Base-by-base conservation (phyloP, 2,797 vertebrate genomes). In the Parauchenoglanis ngamensis region DNA sequence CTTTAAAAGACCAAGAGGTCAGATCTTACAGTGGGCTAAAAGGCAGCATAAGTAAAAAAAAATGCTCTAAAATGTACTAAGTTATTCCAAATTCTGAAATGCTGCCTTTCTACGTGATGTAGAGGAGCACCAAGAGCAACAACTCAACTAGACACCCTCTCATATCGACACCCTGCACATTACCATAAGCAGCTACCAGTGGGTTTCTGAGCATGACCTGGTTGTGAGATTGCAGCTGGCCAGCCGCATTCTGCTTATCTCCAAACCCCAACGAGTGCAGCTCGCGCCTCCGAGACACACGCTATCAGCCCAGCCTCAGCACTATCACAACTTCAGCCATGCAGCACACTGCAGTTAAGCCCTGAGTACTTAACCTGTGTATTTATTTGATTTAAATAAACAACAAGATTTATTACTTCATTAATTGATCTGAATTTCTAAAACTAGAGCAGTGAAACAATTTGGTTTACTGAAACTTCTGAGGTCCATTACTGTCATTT, bases 171-270 rank as follows among this genome's bases (percentile, higher is more conserved):
- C 52, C 54, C 35, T 28, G 59, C 81, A 82, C 84, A 88, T 90
- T 89, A 85, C 61, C 67, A 86, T 88, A 70, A 57, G 68, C 19
- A 68, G 57, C 79, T 77, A 77, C 25, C 79, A 86, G 56, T 90
- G 83, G 80, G 86, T 78, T 57, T 81, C 31, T 86, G 67, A 72
- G 75, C 79, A 79, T 91, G 91, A 89, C 90, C 87, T 87, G 86
- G 87, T 89, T 89, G 31, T 78, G 81, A 86, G 88, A 84, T 88
- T 78, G 83, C 80, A 87, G 65, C 78, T 85, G 84, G 79, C 83
- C 88, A 83, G 90, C 68, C 83, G 68, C 80, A 46, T 72, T 86
- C 59, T 78, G 86, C 89, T 90, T 90, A 91, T 90, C 88, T 92
- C 84, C 56, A 59, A 82, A 87, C 67, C 81, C 86, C 87, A 87